Conservation (phyloP, 2,113 vertebrate genomes). For the Nannospalax galili region DNA sequence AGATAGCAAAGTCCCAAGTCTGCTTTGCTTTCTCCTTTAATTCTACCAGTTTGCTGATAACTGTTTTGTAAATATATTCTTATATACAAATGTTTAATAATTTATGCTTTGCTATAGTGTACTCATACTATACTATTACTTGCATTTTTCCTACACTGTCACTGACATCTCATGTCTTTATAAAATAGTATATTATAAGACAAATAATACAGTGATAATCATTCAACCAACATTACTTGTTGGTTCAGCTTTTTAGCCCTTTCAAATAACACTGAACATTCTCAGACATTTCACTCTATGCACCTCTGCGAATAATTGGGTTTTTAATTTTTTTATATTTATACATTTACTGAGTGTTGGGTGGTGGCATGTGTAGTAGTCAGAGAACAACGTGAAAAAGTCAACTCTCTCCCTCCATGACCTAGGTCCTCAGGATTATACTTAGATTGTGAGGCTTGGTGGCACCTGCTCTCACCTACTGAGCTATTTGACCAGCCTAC, state of each 20-base stretch:
- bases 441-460: background rate
- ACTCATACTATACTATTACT: slow-evolving; percentile 39
- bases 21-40: slow-evolving; percentile 57
- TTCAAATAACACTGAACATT: background rate
- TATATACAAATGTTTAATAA: slow-evolving; percentile 53
- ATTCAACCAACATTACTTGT: background rate
- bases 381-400: background rate
- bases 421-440: background rate
- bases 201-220: background rate
- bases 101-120: slow-evolving; percentile 43
- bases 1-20: slow-evolving; percentile 19
- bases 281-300: background rate
- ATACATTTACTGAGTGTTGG: background rate
- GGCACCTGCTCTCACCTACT: background rate
- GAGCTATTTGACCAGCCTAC: background rate
- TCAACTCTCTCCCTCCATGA: background rate
- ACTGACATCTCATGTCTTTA: slow-evolving; percentile 31
- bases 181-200: slow-evolving; percentile 48
- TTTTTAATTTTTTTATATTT: background rate
- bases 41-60: slow-evolving; percentile 26
- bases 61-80: slow-evolving; percentile 48
- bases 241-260: slow-evolving; percentile 16
- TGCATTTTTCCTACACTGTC: slow-evolving; percentile 49
- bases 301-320: background rate
- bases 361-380: too few species aligned